Evolutionary conservation across 2,888 invertebrate species (phyloP).

Genomic region (Leucoptera coffeella): DNA sequence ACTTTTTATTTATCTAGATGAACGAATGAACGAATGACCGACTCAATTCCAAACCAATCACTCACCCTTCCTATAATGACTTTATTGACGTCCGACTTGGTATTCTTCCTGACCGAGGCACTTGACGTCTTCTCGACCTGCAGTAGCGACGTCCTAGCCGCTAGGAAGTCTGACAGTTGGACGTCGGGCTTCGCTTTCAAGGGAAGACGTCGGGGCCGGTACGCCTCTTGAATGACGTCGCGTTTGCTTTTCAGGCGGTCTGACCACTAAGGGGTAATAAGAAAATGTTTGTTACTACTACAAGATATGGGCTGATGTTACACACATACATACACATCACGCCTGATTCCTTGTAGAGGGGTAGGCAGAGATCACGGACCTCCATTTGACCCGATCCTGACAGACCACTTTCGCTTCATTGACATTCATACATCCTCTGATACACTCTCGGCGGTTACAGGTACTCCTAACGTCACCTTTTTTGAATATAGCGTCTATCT

Average conservation of each 20-base stretch:
- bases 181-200: constrained; percentile 58
- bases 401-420: no score
- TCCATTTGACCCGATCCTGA: no score
- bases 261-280: constrained; percentile 82
- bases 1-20: no score
- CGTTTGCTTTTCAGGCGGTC: constrained; percentile 70
- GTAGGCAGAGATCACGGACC: no score
- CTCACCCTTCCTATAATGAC: constrained; percentile 79
- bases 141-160: constrained; percentile 77
- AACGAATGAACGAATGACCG: neutral
- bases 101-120: constrained; percentile 78
- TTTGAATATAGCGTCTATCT: no score
- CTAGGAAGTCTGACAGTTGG: constrained; percentile 70
- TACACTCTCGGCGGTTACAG: no score
- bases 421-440: no score
- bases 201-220: constrained; percentile 28
- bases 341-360: no score
- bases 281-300: no score
- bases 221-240: constrained; percentile 55
- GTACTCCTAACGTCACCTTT: no score
- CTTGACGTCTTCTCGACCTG: constrained; percentile 90
- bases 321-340: no score
- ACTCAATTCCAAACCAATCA: constrained; percentile 2
- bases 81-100: constrained; percentile 76
- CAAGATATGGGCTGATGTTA: no score